Percentiles rank a stretch among this genome's conserved stretches.
Evolutionary conservation across 37 sponge, comb jelly and placozoan genomes (phyloP).

Genomic region (Halichondria panicea): DNA sequence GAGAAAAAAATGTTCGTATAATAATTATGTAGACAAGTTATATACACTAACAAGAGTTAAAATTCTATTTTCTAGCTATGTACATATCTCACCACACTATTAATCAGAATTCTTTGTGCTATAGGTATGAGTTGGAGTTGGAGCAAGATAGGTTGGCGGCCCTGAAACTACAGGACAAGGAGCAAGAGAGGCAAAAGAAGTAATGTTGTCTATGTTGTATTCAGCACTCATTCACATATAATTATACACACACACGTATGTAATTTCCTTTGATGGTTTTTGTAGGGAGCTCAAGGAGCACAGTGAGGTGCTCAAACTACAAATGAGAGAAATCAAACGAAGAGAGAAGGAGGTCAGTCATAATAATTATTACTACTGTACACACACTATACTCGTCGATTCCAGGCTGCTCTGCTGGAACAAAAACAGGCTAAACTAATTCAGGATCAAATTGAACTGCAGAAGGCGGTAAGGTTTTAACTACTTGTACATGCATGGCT

Average conservation of each 20-base stretch:
- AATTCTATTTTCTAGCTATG: not conserved
- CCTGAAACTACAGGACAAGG: slow-evolving; percentile 52
- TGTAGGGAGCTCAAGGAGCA: slow-evolving; percentile 57
- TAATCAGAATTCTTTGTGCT: not conserved
- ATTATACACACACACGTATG: not conserved
- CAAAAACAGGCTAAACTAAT: slow-evolving; percentile 49
- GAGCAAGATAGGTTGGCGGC: slow-evolving; percentile 68
- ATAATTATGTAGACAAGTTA: not conserved
- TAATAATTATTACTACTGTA: too few relatives aligned
- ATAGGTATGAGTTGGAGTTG: slow-evolving; percentile 63
- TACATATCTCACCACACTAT: not conserved
- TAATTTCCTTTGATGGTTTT: not conserved
- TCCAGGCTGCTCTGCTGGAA: slow-evolving; percentile 66
- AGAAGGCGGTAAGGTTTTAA: slow-evolving; percentile 59
- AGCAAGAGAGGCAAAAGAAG: slow-evolving; percentile 36
- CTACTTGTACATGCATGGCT: too few relatives aligned
- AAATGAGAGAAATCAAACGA: slow-evolving; percentile 72
- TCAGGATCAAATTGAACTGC: slow-evolving; percentile 69
- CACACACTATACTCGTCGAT: too few relatives aligned
- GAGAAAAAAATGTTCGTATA: slow-evolving; percentile 36
- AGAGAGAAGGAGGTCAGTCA: slow-evolving; percentile 70
- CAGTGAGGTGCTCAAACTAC: slow-evolving; percentile 41
- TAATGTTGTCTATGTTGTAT: slow-evolving; percentile 2
- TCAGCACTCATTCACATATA: not conserved
- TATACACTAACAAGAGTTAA: too few relatives aligned